Evolutionary conservation across 2,113 vertebrate genomes (phyloP).

Genomic region (Perccottus glenii): DNA sequence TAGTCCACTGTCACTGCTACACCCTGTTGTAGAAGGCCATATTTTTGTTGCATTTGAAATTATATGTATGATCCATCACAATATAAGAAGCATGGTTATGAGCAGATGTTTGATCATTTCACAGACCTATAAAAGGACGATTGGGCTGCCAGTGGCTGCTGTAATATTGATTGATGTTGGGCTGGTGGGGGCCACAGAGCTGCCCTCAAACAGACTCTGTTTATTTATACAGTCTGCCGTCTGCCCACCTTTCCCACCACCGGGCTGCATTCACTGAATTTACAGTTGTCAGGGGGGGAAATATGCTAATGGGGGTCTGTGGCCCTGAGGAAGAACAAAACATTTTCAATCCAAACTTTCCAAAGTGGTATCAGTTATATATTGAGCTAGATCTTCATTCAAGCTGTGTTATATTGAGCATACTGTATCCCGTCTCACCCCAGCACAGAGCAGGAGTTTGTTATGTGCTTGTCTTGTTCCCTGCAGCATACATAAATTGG

Average conservation of each 20-base stretch:
- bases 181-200: conserved; percentile 75
- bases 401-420: background rate
- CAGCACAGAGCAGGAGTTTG: conserved; percentile 25
- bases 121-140: conserved; percentile 74
- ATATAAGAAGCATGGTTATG: conserved; percentile 67
- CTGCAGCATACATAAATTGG: conserved; percentile 58
- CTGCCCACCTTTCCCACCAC: conserved; percentile 70
- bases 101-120: conserved; percentile 82
- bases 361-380: conserved; percentile 20
- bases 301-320: conserved; percentile 67
- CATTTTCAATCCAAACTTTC: conserved; percentile 60
- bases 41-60: conserved; percentile 43
- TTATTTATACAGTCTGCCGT: conserved; percentile 76
- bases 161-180: conserved; percentile 80
- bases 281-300: conserved; percentile 63
- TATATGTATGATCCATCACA: conserved; percentile 63
- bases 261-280: conserved; percentile 67
- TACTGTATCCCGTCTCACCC: conserved; percentile 32
- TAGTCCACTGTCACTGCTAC: conserved; percentile 23
- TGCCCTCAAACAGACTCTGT: conserved; percentile 73
- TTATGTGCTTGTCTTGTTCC: conserved; percentile 50
- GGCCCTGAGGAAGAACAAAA: conserved; percentile 63
- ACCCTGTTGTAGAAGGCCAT: conserved; percentile 21
- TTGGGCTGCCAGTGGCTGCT: conserved; percentile 73
- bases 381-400: conserved; percentile 39